Evolutionary conservation across 2,888 invertebrate genomes (phyloP).

Genomic region (Drepana falcataria): DNA sequence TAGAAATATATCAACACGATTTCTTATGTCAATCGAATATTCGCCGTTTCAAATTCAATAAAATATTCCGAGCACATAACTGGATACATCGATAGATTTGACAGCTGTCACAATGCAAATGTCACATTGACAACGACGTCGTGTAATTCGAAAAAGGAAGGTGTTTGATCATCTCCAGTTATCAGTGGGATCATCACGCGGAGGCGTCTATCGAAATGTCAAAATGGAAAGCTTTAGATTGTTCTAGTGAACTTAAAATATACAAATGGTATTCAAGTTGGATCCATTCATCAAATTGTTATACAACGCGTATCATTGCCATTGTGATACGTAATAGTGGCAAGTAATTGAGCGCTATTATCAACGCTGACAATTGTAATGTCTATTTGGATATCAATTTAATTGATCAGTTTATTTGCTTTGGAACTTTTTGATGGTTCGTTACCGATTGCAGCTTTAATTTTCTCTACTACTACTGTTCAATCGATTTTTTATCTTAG

Average conservation of each 20-base stretch:
- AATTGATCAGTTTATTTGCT: too few species aligned
- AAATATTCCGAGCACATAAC: neutral
- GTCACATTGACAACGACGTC: neutral
- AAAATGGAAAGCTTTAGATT: conserved; percentile 33
- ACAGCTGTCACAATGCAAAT: neutral
- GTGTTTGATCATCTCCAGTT: conserved; percentile 1
- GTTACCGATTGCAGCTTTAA: too few species aligned
- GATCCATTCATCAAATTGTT: conserved; percentile 12
- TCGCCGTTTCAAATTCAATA: too few species aligned
- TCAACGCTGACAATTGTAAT: neutral
- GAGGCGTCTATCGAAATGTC: conserved; percentile 34
- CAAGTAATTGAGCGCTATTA: too few species aligned
- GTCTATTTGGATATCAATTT: neutral
- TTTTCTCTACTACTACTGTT: too few species aligned
- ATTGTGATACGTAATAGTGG: too few species aligned
- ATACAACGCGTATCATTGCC: neutral
- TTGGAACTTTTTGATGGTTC: too few species aligned
- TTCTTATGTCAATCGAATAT: too few species aligned
- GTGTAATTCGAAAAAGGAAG: neutral
- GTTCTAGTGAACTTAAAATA: conserved; percentile 9
- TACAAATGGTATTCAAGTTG: conserved; percentile 3
- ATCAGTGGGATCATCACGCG: conserved; percentile 14
- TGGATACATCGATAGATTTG: neutral
- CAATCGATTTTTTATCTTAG: too few species aligned
- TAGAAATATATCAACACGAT: too few species aligned